phyloP scores from a whole-genome alignment of 2,113 vertebrate genomes.

The Uria aalge region DNA sequence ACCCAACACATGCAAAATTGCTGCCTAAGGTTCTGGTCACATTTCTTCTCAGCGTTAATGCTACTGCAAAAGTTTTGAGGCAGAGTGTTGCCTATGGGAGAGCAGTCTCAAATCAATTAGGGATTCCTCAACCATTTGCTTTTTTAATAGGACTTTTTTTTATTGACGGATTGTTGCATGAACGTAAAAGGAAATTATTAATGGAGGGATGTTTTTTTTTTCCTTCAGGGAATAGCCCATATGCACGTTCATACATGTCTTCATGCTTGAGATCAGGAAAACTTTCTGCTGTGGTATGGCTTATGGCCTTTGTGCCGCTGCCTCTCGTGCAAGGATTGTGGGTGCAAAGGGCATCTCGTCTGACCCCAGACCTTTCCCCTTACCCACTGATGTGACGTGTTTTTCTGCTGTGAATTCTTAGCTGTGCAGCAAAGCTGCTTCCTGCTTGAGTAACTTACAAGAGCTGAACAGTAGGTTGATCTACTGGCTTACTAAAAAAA shows the following conservation, averaged over 20 bases:
- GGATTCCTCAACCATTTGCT: not conserved
- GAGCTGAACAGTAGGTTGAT: not conserved
- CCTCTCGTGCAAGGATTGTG: not conserved
- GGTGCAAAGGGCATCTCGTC: not conserved
- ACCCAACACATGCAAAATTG: not conserved
- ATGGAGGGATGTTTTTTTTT: not conserved
- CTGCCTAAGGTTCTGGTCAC: not conserved
- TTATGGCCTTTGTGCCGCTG: not conserved
- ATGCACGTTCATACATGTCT: accelerated
- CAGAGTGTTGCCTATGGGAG: not conserved
- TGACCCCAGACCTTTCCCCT: not conserved
- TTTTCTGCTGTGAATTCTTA: not conserved
- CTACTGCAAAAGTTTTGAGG: not conserved
- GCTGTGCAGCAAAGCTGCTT: not conserved
- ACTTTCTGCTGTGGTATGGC: not conserved
- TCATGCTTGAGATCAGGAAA: not conserved
- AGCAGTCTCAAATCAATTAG: not conserved
- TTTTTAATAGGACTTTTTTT: not conserved
- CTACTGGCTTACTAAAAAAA: not conserved
- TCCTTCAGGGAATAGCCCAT: not conserved
- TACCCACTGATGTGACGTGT: accelerated
- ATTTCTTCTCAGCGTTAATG: not conserved
- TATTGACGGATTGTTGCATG: not conserved
- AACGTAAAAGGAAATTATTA: not conserved
- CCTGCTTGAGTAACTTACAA: not conserved